Conservation (phyloP, 1,140 invertebrate species). For the Halesus radiatus region DNA sequence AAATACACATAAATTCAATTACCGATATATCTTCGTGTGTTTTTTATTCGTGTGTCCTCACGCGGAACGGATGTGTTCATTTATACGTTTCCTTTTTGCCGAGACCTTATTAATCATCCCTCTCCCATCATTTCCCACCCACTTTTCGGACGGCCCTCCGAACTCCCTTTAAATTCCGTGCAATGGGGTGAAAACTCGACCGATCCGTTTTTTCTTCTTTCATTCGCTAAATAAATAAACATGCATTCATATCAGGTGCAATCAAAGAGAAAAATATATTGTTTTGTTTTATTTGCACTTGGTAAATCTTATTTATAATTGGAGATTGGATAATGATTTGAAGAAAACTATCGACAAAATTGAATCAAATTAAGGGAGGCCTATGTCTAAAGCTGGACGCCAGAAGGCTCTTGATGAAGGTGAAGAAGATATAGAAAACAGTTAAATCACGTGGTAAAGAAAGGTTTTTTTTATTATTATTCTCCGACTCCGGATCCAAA, state of each 20-base stretch:
- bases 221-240: slow-evolving; percentile 52
- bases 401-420: too few species aligned
- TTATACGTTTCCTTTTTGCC: slow-evolving; percentile 49
- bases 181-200: slow-evolving; percentile 54
- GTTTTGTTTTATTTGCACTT: too few species aligned
- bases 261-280: neutral
- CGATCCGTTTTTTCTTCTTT: slow-evolving; percentile 52
- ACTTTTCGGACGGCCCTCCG: neutral
- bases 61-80: slow-evolving; percentile 50
- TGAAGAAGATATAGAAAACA: too few species aligned
- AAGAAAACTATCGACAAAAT: too few species aligned
- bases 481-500: too few species aligned
- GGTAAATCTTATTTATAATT: too few species aligned
- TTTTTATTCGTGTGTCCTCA: slow-evolving; percentile 34
- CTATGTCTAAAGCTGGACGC: too few species aligned
- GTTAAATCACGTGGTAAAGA: too few species aligned
- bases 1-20: slow-evolving; percentile 21
- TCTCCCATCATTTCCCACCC: slow-evolving; percentile 38
- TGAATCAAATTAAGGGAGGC: too few species aligned
- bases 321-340: too few species aligned
- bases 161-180: slow-evolving; percentile 52
- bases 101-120: slow-evolving; percentile 54
- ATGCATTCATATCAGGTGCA: slow-evolving; percentile 16
- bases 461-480: too few species aligned
- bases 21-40: slow-evolving; percentile 18